phyloP scores from a whole-genome alignment of 2,888 invertebrate species.

The Andrena chrysosceles region DNA sequence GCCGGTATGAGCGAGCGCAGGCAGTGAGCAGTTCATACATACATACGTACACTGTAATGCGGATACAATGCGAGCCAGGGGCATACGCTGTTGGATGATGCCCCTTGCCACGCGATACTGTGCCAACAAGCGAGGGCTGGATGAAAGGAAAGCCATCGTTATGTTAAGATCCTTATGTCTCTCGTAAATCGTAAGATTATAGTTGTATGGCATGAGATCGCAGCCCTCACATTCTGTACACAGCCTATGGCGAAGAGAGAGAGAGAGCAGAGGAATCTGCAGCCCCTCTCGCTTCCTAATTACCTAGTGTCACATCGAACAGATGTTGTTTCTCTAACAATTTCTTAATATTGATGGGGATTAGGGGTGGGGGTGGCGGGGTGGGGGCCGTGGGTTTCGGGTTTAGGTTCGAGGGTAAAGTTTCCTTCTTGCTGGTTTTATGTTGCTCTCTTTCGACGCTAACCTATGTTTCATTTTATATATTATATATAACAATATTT shows the following conservation, averaged over 20 bases:
- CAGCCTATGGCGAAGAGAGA: conserved; percentile 66
- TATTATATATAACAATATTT: conserved; percentile 88
- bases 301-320: conserved; percentile 83
- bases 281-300: conserved; percentile 76
- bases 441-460: conserved; percentile 74
- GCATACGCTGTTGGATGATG: conserved; percentile 66
- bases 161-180: conserved; percentile 34
- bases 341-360: conserved; percentile 50
- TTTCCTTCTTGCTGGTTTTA: conserved; percentile 62
- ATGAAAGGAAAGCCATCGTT: conserved; percentile 54
- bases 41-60: conserved; percentile 81
- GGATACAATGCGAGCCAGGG: conserved; percentile 77
- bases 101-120: conserved; percentile 71
- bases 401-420: conserved; percentile 33
- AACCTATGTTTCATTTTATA: conserved; percentile 83
- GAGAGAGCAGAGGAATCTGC: conserved; percentile 71
- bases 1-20: conserved; percentile 82
- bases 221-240: conserved; percentile 70
- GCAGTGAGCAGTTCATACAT: conserved; percentile 84
- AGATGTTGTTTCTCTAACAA: conserved; percentile 77
- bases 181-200: conserved; percentile 32
- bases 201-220: conserved; percentile 56
- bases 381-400: too few relatives aligned
- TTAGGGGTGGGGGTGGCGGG: too few relatives aligned
- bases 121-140: conserved; percentile 69